phyloP scores from a whole-genome alignment of 2,113 vertebrate species.

The Eclectus roratus region DNA sequence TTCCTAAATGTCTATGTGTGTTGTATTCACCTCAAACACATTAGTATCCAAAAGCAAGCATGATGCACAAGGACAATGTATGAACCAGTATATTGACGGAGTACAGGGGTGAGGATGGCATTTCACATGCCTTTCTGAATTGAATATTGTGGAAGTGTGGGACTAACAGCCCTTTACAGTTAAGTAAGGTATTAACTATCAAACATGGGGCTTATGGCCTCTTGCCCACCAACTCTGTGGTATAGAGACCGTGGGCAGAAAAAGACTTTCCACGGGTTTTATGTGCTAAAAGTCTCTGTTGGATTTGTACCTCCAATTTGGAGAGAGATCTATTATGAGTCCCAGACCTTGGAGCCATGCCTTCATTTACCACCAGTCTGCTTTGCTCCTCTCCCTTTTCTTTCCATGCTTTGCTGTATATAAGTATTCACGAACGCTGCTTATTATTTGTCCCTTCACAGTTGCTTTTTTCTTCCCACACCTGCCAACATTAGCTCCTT shows the following conservation, averaged over 20 bases:
- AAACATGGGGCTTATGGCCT: not conserved
- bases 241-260: not conserved
- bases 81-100: not conserved
- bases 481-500: constrained; percentile 65
- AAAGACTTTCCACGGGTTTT: not conserved
- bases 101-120: not conserved
- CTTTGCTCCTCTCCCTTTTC: constrained; percentile 15
- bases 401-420: not conserved
- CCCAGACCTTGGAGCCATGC: not conserved
- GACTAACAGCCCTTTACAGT: not conserved
- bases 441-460: constrained; percentile 56
- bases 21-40: not conserved
- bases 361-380: constrained; percentile 38
- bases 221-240: not conserved
- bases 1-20: not conserved
- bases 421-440: constrained; percentile 28
- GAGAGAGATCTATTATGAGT: not conserved
- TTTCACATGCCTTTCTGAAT: not conserved
- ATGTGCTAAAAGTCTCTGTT: not conserved
- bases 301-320: not conserved
- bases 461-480: constrained; percentile 64
- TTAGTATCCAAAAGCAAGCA: not conserved
- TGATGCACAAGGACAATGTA: accelerated
- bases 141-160: not conserved
- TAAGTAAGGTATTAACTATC: not conserved